Conservation (phyloP, 2,888 invertebrate genomes). For the Aspidapion aeneum region DNA sequence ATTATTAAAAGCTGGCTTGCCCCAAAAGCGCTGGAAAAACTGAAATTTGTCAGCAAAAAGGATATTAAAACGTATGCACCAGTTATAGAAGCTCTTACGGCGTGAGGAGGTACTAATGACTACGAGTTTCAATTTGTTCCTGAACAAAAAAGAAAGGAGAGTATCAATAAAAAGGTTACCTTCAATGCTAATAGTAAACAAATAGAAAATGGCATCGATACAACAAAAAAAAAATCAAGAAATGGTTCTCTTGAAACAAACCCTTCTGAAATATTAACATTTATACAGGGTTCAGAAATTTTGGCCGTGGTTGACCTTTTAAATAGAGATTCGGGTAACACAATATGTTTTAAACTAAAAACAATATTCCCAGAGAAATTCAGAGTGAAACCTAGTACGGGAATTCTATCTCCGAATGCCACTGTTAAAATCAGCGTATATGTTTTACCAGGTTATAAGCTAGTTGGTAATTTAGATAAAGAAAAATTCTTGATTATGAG, state of each 20-base stretch:
- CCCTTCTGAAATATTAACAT: constrained; percentile 69
- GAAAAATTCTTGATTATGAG: constrained; percentile 91
- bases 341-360: constrained; percentile 76
- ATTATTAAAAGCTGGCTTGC: constrained; percentile 85
- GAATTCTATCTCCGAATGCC: constrained; percentile 64
- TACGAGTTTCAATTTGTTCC: constrained; percentile 71
- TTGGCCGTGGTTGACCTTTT: constrained; percentile 65
- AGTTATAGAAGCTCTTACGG: constrained; percentile 67
- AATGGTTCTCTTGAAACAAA: constrained; percentile 57
- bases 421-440: constrained; percentile 66
- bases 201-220: neutral
- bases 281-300: constrained; percentile 65
- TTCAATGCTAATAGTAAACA: neutral
- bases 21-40: constrained; percentile 81
- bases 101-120: constrained; percentile 78
- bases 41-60: constrained; percentile 79
- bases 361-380: constrained; percentile 96
- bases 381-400: constrained; percentile 85
- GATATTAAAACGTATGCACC: constrained; percentile 72
- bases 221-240: constrained; percentile 15
- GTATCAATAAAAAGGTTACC: neutral
- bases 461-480: constrained; percentile 63
- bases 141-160: constrained; percentile 44
- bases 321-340: constrained; percentile 55
- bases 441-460: constrained; percentile 68